Conservation (phyloP, 2,888 invertebrate genomes). For the Adineta ricciae region DNA sequence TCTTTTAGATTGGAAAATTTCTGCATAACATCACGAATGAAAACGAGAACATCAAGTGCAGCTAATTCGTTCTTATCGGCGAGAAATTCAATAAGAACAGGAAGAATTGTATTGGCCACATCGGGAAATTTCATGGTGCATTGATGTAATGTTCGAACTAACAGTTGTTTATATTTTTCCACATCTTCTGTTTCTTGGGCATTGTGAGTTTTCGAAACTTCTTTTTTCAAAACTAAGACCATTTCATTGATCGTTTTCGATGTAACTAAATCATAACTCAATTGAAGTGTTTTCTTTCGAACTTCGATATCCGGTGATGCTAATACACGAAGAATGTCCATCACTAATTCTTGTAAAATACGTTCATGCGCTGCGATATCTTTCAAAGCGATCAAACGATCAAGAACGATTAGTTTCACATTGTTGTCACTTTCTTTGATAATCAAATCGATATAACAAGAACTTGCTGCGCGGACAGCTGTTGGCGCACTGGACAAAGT, state of each 20-base stretch:
- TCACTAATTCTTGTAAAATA: constrained; percentile 64
- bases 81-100: constrained; percentile 46
- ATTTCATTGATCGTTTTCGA: constrained; percentile 71
- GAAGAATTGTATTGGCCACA: constrained; percentile 81
- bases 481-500: constrained; percentile 94
- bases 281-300: constrained; percentile 66
- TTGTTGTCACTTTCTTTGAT: constrained; percentile 33
- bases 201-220: constrained; percentile 76
- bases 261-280: constrained; percentile 79
- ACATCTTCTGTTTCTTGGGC: constrained; percentile 82
- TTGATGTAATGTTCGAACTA: constrained; percentile 84
- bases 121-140: constrained; percentile 83
- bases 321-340: constrained; percentile 90
- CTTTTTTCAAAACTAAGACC: constrained; percentile 79
- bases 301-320: constrained; percentile 88
- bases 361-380: constrained; percentile 35
- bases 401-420: constrained; percentile 38
- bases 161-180: constrained; percentile 51
- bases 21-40: constrained; percentile 89
- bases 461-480: constrained; percentile 90
- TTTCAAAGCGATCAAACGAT: constrained; percentile 46
- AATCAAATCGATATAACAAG: constrained; percentile 93
- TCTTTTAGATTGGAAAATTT: constrained; percentile 71
- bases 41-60: constrained; percentile 82
- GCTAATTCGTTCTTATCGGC: constrained; percentile 75